phyloP scores from a whole-genome alignment of 2,888 invertebrate species.

The Cybosia mesomella region DNA sequence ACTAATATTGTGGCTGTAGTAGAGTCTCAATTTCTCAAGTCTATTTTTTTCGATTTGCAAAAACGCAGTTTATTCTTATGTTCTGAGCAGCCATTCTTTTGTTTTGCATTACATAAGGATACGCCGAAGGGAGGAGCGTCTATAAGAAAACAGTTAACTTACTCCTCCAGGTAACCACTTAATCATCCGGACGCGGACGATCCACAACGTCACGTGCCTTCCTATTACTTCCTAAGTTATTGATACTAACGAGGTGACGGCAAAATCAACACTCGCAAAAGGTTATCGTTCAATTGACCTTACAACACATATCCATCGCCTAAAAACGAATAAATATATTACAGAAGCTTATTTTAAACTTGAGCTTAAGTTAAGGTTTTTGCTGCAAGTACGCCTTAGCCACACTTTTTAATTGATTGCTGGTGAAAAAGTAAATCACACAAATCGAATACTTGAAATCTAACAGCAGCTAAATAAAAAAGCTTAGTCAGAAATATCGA shows the following conservation, averaged over 20 bases:
- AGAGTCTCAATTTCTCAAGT: too few species aligned
- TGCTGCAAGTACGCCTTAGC: not conserved
- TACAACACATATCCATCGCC: not conserved
- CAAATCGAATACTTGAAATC: conserved; percentile 24
- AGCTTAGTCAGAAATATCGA: conserved; percentile 45
- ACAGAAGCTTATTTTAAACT: not conserved
- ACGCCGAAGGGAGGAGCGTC: too few species aligned
- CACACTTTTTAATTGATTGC: conserved; percentile 12
- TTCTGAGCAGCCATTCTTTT: too few species aligned
- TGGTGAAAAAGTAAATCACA: conserved; percentile 12
- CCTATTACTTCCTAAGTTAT: not conserved
- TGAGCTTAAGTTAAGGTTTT: not conserved
- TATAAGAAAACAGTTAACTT: too few species aligned
- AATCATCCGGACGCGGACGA: too few species aligned
- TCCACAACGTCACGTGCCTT: too few species aligned
- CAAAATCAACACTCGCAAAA: not conserved
- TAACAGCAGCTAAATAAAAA: conserved; percentile 41
- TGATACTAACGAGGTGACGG: not conserved
- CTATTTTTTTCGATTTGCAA: too few species aligned
- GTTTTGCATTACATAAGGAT: too few species aligned
- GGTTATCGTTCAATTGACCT: not conserved
- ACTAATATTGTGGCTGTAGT: too few species aligned
- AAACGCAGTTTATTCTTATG: too few species aligned
- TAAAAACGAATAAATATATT: not conserved
- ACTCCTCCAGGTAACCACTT: too few species aligned